phyloP scores from a whole-genome alignment of 1,140 invertebrate genomes.

The Rhagoletis zephyria region DNA sequence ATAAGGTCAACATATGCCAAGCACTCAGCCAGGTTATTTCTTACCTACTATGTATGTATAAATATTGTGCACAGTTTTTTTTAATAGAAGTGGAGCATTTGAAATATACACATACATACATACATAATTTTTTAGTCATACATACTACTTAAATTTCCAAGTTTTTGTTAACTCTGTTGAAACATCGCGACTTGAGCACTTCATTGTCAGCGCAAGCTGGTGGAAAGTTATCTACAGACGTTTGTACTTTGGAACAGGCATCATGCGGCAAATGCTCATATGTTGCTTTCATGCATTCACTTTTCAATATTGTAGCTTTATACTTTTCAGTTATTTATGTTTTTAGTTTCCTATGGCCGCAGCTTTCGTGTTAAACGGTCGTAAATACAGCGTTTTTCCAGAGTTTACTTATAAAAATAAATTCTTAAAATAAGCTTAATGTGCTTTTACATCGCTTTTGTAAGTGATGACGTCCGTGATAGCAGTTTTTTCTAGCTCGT shows the following conservation, averaged over 20 bases:
- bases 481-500: too few relatives aligned
- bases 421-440: neutral
- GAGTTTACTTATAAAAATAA: neutral
- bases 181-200: slow-evolving; percentile 1
- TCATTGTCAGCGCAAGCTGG: neutral
- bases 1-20: slow-evolving; percentile 51
- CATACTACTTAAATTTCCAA: neutral
- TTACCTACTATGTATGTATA: neutral
- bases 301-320: neutral
- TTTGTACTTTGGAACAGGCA: too few relatives aligned
- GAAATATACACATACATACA: neutral
- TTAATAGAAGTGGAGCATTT: slow-evolving; percentile 28
- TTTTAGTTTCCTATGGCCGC: neutral
- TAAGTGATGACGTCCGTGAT: too few relatives aligned
- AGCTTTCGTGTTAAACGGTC: neutral
- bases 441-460: too few relatives aligned
- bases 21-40: slow-evolving; percentile 43
- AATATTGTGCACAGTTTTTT: neutral
- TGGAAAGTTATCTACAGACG: too few relatives aligned
- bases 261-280: too few relatives aligned
- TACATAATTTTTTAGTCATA: neutral
- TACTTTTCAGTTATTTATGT: neutral
- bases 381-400: neutral
- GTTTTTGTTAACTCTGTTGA: slow-evolving; percentile 3
- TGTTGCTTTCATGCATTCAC: neutral